Base-by-base conservation (phyloP, 2,797 vertebrate genomes). In the Myiotriccus ornatus region DNA sequence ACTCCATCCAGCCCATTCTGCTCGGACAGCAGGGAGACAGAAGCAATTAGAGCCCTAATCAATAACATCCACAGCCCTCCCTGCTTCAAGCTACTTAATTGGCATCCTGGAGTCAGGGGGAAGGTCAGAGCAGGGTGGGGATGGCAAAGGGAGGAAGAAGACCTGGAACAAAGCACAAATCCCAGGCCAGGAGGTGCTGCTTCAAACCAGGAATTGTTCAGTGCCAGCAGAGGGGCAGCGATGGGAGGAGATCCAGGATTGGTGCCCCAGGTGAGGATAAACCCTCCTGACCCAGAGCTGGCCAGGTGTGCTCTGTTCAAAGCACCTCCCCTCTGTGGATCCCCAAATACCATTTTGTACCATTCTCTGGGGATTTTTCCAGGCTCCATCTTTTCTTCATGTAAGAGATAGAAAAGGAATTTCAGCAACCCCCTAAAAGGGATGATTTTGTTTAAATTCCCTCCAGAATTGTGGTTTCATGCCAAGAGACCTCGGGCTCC, bases 21-120 rank as follows among this genome's bases (percentile, higher is more conserved):
- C 87, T 44, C 11, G 46, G 81, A 9, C 73, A 89, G 89, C 39
- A 1, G 39, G 67, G 80, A 64, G 69, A 81, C 53, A 95, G 9
- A 78, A 94, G 93, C 90, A 96, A 96, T 95, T 97, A 96, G 89
- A 84, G 92, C 81, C 87, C 85, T 88, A 71, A 96, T 97, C 96
- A 88, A 97, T 96, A 94, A 74, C 47, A 89, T 63, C 76, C 90
- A 70, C 47, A 87, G 85, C 81, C 57, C 75, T 88, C 56, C 47
- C 79, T 84, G 90, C 73, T 84, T 59, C 12, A 5, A 70, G 94
- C 76, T 59, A 64, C 75, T 90, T 96, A 95, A 96, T 89, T 97
- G 96, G 89, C 83, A 93, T 77, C 90, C 86, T 13, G 14, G 87
- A 24, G 43, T 46, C 73, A 63, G 59, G 64, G 85, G 83, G 63